Evolutionary conservation across 2,888 invertebrate genomes (phyloP), one percentile per base, ranked within the genome.

Genomic region (Antitype chi): DNA sequence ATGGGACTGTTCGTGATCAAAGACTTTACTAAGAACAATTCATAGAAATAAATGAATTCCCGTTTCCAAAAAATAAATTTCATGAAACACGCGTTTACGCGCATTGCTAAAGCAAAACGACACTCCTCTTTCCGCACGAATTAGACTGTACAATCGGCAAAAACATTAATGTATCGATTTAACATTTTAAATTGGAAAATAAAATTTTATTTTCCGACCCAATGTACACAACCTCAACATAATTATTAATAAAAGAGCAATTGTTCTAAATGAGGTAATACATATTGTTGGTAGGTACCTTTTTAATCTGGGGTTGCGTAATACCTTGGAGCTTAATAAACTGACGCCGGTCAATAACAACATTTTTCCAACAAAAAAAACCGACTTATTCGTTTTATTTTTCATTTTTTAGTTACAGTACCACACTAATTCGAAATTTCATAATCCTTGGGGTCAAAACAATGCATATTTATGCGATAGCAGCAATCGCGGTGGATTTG

Each of bases 191-290:
- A 79, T 59, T 47, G 47, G 25, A 1, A 70, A 72, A 72, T 66
- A 32, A 74, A 74, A 71, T 68, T 23, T 70, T 78, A 57, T 78
- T 78, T 23, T 38, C 25, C 53, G 8, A 23, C 20, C 32, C 57
- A 72, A 57, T 70, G 25, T 64, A 69, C 72, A 67, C 66, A 63
- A 11, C 20, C 63, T 32, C 57, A 60, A 63, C 55, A 15, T 67
- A 72, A 71, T 74, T 74, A 70, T 64, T 60, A 70, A 72, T 84
- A 78, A 84, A 76, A 74, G 55, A 71, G n/a, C 78, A 70, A 72
- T 72, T 84, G 64, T 76, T 81, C 73, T 55, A 70, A 80, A 84
- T 52, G 82, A 63, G 32, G 23, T 68, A 57, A 81, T 84, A 78
- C 70, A 84, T 69, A 72, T 38, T 57, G 28, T n/a, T 7, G 23